phyloP scores from a whole-genome alignment of 2,113 vertebrate genomes.

The Aix galericulata region DNA sequence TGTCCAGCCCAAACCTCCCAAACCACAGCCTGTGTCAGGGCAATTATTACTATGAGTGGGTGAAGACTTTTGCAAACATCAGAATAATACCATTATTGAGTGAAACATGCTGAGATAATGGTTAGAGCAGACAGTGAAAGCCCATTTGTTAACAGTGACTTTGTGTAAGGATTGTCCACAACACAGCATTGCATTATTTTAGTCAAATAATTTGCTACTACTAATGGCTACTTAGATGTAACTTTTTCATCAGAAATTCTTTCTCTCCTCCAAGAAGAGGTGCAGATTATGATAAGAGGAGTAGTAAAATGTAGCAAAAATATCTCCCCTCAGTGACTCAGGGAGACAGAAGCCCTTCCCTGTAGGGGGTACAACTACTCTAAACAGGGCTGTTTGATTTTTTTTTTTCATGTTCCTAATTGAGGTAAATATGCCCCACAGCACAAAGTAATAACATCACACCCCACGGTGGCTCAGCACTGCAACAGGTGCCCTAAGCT shows the following conservation, averaged over 20 bases:
- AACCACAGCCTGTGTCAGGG: background rate
- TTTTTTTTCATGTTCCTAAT: background rate
- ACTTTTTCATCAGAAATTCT: background rate
- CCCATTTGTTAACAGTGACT: background rate
- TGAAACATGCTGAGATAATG: background rate
- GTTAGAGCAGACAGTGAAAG: background rate
- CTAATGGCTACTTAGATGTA: background rate
- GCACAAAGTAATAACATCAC: background rate
- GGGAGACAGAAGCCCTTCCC: background rate
- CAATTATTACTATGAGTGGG: background rate
- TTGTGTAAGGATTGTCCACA: background rate
- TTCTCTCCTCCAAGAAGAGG: background rate
- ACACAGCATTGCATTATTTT: background rate
- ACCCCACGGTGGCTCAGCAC: background rate
- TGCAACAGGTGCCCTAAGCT: background rate
- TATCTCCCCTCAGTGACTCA: background rate
- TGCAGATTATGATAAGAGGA: background rate
- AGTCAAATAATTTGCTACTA: background rate
- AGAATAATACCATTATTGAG: background rate
- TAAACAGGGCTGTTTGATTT: background rate
- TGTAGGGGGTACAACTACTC: background rate
- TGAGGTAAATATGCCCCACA: background rate
- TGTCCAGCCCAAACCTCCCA: background rate
- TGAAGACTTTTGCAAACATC: background rate
- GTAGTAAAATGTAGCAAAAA: background rate